These are phyloP conservation scores for Orthosia gothica DNA, from an alignment of 2,888 invertebrate species.

Conservation along the genomic window DNA sequence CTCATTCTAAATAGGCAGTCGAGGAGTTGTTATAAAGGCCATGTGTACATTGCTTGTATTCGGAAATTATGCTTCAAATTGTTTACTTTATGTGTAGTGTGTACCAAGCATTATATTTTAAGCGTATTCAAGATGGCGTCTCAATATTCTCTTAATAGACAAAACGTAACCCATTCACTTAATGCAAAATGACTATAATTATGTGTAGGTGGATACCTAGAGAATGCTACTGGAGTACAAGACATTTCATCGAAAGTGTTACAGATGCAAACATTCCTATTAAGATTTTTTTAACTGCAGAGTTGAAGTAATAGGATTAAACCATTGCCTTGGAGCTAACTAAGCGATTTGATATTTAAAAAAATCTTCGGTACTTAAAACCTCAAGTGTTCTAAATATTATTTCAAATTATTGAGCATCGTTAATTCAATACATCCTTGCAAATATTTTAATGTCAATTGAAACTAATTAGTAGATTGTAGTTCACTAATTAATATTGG, in stretches of 20 bases:
- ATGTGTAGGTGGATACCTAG: background rate
- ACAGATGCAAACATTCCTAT: constrained; percentile 6
- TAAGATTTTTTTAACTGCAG: background rate
- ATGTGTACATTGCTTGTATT: constrained; percentile 2
- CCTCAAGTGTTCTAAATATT: background rate
- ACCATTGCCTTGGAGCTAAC: background rate
- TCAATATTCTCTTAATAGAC: constrained; percentile 20
- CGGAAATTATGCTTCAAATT: constrained; percentile 9
- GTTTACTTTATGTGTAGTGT: background rate
- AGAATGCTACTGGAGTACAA: constrained; percentile 3
- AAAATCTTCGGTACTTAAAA: no score
- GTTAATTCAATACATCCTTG: background rate
- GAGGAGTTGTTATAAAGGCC: background rate
- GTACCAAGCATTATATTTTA: background rate
- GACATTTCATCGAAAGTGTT: constrained; percentile 5
- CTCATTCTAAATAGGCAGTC: background rate
- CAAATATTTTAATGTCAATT: background rate
- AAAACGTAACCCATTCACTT: constrained; percentile 4
- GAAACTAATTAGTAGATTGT: background rate
- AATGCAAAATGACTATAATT: background rate
- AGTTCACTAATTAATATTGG: background rate
- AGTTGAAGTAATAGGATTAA: background rate
- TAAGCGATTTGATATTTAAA: background rate
- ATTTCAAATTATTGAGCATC: background rate
- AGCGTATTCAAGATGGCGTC: background rate